These are phyloP conservation scores for Nycticryphes semicollaris DNA, from an alignment of 2,113 vertebrate genomes.

Conservation along the genomic window DNA sequence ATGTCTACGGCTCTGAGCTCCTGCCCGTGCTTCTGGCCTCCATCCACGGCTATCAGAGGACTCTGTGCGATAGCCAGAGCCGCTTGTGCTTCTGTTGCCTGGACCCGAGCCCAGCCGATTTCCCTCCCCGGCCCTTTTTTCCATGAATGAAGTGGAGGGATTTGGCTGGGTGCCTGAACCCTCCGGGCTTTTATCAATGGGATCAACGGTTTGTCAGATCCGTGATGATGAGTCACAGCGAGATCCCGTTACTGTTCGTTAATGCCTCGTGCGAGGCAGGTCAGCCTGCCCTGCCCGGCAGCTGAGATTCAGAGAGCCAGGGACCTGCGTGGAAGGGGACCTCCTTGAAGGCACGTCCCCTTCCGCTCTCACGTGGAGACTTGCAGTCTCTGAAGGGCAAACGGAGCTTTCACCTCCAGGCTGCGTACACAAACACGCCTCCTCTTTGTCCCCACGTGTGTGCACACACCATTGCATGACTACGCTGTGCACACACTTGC, in stretches of 20 bases:
- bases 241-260: conserved; percentile 13
- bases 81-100: conserved; percentile 27
- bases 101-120: conserved; percentile 26
- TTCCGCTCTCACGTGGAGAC: background rate
- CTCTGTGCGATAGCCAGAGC: conserved; percentile 27
- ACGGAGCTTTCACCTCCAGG: background rate
- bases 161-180: conserved; percentile 42
- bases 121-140: background rate
- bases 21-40: background rate
- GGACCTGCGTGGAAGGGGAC: background rate
- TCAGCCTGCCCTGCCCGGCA: background rate
- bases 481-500: accelerated
- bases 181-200: conserved; percentile 66
- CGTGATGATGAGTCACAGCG: background rate
- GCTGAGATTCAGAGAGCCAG: background rate
- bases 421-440: background rate
- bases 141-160: conserved; percentile 66
- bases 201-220: conserved; percentile 50
- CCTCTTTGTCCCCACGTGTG: accelerated
- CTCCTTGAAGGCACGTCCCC: accelerated
- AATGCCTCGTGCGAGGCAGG: background rate
- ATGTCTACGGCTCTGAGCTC: background rate
- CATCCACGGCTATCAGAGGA: conserved; percentile 37
- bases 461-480: no score
- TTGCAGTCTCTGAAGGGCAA: background rate